Conservation (phyloP, 1,140 invertebrate genomes). For the Nilaparvata lugens region DNA sequence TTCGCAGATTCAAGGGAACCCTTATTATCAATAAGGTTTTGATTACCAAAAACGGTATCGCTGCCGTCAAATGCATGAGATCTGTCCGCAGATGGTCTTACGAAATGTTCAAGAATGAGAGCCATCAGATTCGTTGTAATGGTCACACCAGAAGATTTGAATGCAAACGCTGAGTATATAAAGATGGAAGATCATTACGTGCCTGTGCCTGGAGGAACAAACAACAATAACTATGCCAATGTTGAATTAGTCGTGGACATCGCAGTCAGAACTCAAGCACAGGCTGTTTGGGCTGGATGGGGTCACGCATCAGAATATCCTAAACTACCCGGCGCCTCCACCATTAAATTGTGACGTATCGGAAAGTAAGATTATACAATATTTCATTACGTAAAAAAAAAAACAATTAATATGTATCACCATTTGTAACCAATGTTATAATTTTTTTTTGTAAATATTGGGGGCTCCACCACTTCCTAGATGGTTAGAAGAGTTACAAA, state of each 20-base stretch:
- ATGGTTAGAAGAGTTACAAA: too few species aligned
- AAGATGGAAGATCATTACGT: conserved; percentile 99
- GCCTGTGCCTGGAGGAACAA: conserved; percentile 92
- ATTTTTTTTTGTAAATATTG: too few species aligned
- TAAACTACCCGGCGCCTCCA: conserved; percentile 92
- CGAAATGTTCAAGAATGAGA: conserved; percentile 98
- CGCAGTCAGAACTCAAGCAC: conserved; percentile 84
- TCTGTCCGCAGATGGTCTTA: conserved; percentile 96
- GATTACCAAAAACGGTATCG: conserved; percentile 99
- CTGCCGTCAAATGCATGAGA: conserved; percentile 98
- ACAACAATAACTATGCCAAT: conserved; percentile 99
- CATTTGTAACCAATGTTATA: too few species aligned
- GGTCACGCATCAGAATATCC: conserved; percentile 99
- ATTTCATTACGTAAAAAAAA: too few species aligned
- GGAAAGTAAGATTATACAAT: too few species aligned
- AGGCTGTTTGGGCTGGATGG: conserved; percentile 99
- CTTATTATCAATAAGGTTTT: conserved; percentile 88
- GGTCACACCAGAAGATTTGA: conserved; percentile 95
- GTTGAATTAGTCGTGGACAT: conserved; percentile 97
- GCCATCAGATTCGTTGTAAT: conserved; percentile 97
- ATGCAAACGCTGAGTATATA: conserved; percentile 92
- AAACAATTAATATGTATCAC: too few species aligned
- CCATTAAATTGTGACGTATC: too few species aligned
- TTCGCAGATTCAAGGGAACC: conserved; percentile 78
- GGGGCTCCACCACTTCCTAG: too few species aligned